These are phyloP conservation scores for Brienomyrus longianalis DNA, from an alignment of 2,113 vertebrate genomes.

Conservation along the genomic window DNA sequence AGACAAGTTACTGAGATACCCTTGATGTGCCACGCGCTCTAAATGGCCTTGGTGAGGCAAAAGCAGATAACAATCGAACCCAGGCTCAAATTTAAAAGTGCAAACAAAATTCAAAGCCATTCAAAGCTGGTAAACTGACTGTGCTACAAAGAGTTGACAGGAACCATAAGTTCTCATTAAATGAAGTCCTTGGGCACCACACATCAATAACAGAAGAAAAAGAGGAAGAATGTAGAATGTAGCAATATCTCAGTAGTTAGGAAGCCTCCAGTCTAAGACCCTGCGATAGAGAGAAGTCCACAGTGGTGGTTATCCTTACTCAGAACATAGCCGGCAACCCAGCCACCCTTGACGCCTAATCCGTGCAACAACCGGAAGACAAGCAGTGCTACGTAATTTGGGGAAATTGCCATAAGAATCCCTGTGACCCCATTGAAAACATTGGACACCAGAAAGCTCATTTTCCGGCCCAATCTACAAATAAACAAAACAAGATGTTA, in stretches of 20 bases:
- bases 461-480: constrained; percentile 79
- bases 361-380: constrained; percentile 83
- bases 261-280: not conserved
- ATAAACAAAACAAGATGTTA: constrained; percentile 24
- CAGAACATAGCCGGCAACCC: constrained; percentile 85
- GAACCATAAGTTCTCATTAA: not conserved
- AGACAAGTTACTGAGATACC: not conserved
- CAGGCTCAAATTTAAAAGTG: not conserved
- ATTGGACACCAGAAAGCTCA: constrained; percentile 76
- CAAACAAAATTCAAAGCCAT: not conserved
- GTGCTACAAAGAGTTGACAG: not conserved
- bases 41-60: not conserved
- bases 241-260: not conserved
- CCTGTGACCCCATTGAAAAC: constrained; percentile 74
- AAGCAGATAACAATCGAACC: not conserved
- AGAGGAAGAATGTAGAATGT: not conserved
- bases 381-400: constrained; percentile 72
- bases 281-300: not conserved
- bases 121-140: not conserved
- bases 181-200: not conserved
- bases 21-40: not conserved
- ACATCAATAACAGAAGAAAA: not conserved
- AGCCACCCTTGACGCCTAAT: constrained; percentile 84
- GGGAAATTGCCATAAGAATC: constrained; percentile 76
- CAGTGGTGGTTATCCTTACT: constrained; percentile 58